Conservation (phyloP, 1,140 invertebrate species). For the Calycopis cecrops region DNA sequence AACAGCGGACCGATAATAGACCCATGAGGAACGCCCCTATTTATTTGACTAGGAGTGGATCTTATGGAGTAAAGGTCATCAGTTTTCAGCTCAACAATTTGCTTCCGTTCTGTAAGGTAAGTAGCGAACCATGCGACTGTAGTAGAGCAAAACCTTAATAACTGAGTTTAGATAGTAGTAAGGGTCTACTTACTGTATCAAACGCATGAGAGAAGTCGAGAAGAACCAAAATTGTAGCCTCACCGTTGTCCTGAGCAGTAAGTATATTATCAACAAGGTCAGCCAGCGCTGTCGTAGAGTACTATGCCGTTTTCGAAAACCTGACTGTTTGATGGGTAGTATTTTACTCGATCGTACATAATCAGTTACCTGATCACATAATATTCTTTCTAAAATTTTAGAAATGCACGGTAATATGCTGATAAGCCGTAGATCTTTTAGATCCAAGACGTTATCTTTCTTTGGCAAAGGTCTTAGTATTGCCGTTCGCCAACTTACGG, state of each 20-base stretch:
- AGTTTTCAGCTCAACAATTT: too few species aligned
- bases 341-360: slow-evolving; percentile 8
- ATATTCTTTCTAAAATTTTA: slow-evolving; percentile 15
- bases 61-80: too few species aligned
- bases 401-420: slow-evolving; percentile 22
- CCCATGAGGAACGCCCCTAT: too few species aligned
- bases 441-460: slow-evolving; percentile 2
- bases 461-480: slow-evolving; percentile 18
- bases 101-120: too few species aligned
- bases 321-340: slow-evolving; percentile 11
- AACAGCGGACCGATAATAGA: too few species aligned
- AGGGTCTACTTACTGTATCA: slow-evolving; percentile 11
- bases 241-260: slow-evolving; percentile 14
- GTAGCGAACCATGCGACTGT: too few species aligned
- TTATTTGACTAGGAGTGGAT: too few species aligned
- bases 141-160: slow-evolving; percentile 11
- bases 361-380: slow-evolving; percentile 1
- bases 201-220: slow-evolving; percentile 16
- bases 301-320: slow-evolving; percentile 13
- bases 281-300: slow-evolving; percentile 10
- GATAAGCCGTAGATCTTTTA: slow-evolving; percentile 16
- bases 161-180: slow-evolving; percentile 9
- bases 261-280: slow-evolving; percentile 15
- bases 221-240: slow-evolving; percentile 16
- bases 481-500: slow-evolving; percentile 15